These are phyloP conservation scores for Amphipyra tragopoginis DNA, from an alignment of 2,888 invertebrate species.

Conservation along the genomic window DNA sequence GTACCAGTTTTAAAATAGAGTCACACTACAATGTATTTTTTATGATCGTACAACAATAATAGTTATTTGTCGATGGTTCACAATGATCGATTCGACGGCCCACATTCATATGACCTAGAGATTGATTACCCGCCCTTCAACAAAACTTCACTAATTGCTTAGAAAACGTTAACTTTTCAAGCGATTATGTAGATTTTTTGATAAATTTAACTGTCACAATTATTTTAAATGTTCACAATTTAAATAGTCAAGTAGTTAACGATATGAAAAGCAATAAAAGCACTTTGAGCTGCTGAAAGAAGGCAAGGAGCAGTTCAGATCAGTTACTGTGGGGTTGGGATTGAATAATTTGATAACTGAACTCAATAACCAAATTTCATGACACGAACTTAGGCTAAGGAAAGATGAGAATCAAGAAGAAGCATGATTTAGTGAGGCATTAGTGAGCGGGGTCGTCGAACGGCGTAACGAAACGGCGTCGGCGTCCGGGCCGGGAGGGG, in stretches of 20 bases:
- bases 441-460: conserved; percentile 86
- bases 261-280: conserved; percentile 19
- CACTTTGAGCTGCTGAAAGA: conserved; percentile 25
- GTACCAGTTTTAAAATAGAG: conserved; percentile 28
- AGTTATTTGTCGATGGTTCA: conserved; percentile 46
- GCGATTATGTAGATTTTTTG: conserved; percentile 19
- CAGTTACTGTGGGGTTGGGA: conserved; percentile 4
- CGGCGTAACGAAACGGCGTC: conserved; percentile 74
- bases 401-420: conserved; percentile 63
- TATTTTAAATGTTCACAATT: conserved; percentile 11
- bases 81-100: conserved; percentile 56
- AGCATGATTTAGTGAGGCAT: conserved; percentile 77
- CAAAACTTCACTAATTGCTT: conserved; percentile 55
- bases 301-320: conserved; percentile 4
- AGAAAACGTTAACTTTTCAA: conserved; percentile 42
- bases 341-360: conserved; percentile 38
- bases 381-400: conserved; percentile 28
- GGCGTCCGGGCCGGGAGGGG: conserved; percentile 88
- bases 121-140: conserved; percentile 59
- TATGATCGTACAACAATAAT: conserved; percentile 42
- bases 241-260: conserved; percentile 18
- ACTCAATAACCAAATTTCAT: conserved; percentile 34
- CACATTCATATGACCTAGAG: conserved; percentile 56
- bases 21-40: conserved; percentile 20
- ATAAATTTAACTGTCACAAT: conserved; percentile 27